Evolutionary conservation across 2,113 vertebrate genomes (phyloP).

Genomic region (Atlantisia rogersi): DNA sequence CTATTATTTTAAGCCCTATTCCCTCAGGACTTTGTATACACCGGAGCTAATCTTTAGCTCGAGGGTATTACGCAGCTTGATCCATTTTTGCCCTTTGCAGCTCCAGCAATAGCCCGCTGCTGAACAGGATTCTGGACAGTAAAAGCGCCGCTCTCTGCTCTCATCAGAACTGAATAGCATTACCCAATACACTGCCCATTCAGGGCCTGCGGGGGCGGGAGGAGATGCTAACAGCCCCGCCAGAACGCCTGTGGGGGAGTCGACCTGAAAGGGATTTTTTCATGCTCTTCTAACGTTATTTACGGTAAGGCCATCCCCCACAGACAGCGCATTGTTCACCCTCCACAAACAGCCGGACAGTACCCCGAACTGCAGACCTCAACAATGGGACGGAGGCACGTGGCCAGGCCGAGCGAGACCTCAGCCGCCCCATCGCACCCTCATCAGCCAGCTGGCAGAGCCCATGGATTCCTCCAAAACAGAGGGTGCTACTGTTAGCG

Average conservation of each 20-base stretch:
- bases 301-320: conserved; percentile 70
- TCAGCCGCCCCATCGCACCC: not conserved
- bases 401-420: conserved; percentile 39
- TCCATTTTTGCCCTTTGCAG: conserved; percentile 9
- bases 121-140: not conserved
- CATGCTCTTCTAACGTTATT: conserved; percentile 71
- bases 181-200: not conserved
- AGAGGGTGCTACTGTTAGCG: conserved; percentile 55
- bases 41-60: not conserved
- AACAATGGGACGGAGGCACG: conserved; percentile 59
- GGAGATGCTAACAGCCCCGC: conserved; percentile 31
- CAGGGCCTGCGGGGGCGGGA: not conserved
- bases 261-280: conserved; percentile 77
- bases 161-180: not conserved
- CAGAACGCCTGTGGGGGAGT: conserved; percentile 61
- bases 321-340: conserved; percentile 73
- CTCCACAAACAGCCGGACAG: conserved; percentile 55
- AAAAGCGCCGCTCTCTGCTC: not conserved
- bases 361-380: conserved; percentile 12
- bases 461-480: not conserved
- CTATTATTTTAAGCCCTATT: not conserved
- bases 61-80: not conserved
- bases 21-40: not conserved
- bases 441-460: conserved; percentile 49
- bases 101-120: not conserved